Conservation (phyloP, 2,113 vertebrate genomes). For the Paratilapia polleni region DNA sequence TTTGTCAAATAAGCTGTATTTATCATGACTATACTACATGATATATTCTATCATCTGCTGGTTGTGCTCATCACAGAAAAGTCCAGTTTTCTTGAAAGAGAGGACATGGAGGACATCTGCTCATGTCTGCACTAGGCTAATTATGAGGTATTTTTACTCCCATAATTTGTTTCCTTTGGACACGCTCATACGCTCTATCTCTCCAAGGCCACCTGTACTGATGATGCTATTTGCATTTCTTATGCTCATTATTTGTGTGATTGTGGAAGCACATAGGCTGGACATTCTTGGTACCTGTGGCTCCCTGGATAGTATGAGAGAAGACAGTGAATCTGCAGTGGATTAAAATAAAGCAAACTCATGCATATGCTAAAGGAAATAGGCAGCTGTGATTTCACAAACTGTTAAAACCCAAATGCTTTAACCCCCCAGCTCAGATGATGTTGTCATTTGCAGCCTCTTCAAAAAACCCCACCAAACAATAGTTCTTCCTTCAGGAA, state of each 20-base stretch:
- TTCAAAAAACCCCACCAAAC: background rate
- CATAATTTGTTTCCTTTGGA: conserved; percentile 53
- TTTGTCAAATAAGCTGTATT: no score
- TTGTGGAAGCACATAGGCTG: background rate
- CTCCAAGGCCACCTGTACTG: conserved; percentile 38
- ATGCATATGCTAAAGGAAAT: background rate
- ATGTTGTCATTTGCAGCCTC: background rate
- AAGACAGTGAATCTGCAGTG: background rate
- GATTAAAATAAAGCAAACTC: background rate
- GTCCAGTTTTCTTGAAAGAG: background rate
- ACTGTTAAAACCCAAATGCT: background rate
- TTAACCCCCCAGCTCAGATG: background rate
- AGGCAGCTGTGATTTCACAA: background rate
- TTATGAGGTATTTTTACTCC: conserved; percentile 17
- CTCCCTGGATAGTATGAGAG: background rate
- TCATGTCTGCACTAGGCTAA: conserved; percentile 10
- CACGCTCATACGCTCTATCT: conserved; percentile 30
- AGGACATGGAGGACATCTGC: background rate
- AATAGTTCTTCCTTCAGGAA: background rate
- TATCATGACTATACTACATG: background rate
- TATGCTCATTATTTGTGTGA: conserved; percentile 11
- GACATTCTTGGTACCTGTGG: conserved; percentile 21
- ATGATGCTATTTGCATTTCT: conserved; percentile 44
- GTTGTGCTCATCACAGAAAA: background rate
- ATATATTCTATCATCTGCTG: background rate